Base-by-base conservation (phyloP, 2,113 vertebrate species). In the Taxidea taxus region DNA sequence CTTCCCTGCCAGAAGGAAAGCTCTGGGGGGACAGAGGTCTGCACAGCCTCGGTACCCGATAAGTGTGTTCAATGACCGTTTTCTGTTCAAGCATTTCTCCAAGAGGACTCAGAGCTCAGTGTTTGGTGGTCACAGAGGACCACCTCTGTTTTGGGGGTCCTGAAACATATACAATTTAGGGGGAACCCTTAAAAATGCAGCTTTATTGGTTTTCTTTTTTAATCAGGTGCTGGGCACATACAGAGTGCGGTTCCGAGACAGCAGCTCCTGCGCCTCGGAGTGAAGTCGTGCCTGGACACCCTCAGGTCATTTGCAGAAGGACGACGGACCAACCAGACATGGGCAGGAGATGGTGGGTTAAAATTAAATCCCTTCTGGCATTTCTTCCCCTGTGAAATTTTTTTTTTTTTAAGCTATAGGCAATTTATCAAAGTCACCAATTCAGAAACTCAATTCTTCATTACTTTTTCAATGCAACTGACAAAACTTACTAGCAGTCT, bases 191-290 rank as follows among this genome's bases (percentile, higher is more conserved):
- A 8, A 74, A 85, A 25, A 51, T 21, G 10, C 8, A 25, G 29
- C n/a, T 70, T 31, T 27, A 34, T 2, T 21, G 23, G 7, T 4
- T 34, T 49, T 44, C 25, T 58, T 87, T 75, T 74, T 27, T 68
- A 60, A 20, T n/a, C 31, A 75, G 82, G 27, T 18, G 16, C 34
- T n/a, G 42, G 47, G 51, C 27, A 10, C 77, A n/a, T 2, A 13
- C 1, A 4, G 15, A 25, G 15, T 0, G 13, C 18, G 42, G 20
- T 14, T 51, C 56, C 44, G 6, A 62, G 8, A 4, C 0, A 0
- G 1, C 18, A 31, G 54, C 54, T 85, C 49, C 39, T 9, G 47
- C 7, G 51, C 37, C 42, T 2, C 66, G 0, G 31, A 39, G 34
- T 3, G 2, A 56, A 14, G 20, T 44, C 62, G 1, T 18, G 8